Evolutionary conservation across 1,140 invertebrate species (phyloP), one percentile per base, ranked within the genome.

Genomic region (Platyscapa corneri): DNA sequence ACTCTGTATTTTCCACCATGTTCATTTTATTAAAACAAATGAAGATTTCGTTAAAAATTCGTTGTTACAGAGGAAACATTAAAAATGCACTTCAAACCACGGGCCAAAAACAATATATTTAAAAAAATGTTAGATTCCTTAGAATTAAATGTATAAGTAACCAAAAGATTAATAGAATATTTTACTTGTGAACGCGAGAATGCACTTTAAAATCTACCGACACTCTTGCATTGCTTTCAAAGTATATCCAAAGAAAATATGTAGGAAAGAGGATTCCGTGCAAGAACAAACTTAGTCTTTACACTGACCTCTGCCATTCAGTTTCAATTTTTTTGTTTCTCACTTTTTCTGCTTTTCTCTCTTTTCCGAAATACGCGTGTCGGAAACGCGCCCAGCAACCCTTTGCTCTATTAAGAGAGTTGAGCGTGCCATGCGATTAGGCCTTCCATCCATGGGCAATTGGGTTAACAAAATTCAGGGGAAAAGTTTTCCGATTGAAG

Each of bases 381-480:
- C 46, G 30, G 72, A 75, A 85, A 82, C 53, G 39, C 72, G 72
- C 82, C 82, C 79, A 77, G 77, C 53, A 65, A 78, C 34, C 56
- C 82, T 83, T 83, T 76, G 74, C 60, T n/a, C 74, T 74, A 84
- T 83, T 76, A 83, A 42, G 60, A 34, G 30, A 72, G 42, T 34
- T 23, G 64, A 67, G 34, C 67, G 39, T 39, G 12, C 37, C 39
- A 23, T 78, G 23, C 39, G 74, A 77, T 78, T 78, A 84, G 64
- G 64, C 56, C 32, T 72, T 56, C 10, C 30, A 49, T 72, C 60
- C 64, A 72, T n/a, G 74, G 39, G 27, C 70, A 82, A 85, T 85
- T 85, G 84, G 79, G 79, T 85, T 85, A 85, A 56, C 42, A 39
- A 65, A 85, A 85, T 85, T 85, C 78, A 77, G 37, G 70, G 79